Evolutionary conservation across 92 coral and sea anemone species (phyloP), one percentile per base, ranked within the genome.

Genomic region (Zoanthus sociatus): DNA sequence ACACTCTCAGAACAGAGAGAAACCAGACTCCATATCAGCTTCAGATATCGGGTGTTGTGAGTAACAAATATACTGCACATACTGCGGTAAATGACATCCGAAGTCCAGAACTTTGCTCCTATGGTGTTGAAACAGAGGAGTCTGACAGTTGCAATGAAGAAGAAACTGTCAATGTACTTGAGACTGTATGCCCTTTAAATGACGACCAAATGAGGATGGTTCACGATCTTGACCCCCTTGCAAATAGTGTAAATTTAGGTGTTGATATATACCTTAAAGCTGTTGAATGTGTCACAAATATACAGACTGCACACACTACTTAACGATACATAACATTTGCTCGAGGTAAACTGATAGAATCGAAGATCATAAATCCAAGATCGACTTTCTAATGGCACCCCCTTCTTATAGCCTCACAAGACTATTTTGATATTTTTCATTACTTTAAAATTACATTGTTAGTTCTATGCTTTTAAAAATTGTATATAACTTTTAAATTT

Each of bases 241-340:
- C 93, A 3, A 88, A 88, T 69, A 91, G 91, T 72, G 20, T 74
- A 8, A 78, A 88, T 72, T 91, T 87, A 31, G 94, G 89, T 33
- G 89, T 78, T 60, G 91, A 91, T 61, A 83, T 91, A 51, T 91
- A 91, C 55, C 78, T 70, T 7, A 75, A 86, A 56, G 51, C 91
- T 21, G 66, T 83, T 18, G 32, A 91, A 70, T 83, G 83, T 63
- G 89, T 91, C 6, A 89, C 87, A 37, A n/a, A 76, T 31, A 84
- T 91, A 10, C 77, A 20, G 50, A 15, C 50, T 18, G 46, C 42
- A 3, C 42, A 33, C 42, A 3, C n/a, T 72, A 50, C 54, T 50
- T 50, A 50, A 50, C 54, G 8, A 10, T 6, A 50, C 54, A 50
- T 50, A 1, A 50, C 8, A 50, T 6, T 50, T 50, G 11, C 54